A percentile compares a stretch with the other conserved stretches of the same genome.
Conservation (phyloP, 2,113 vertebrate genomes). For the Epinephelus cyanopodus region DNA sequence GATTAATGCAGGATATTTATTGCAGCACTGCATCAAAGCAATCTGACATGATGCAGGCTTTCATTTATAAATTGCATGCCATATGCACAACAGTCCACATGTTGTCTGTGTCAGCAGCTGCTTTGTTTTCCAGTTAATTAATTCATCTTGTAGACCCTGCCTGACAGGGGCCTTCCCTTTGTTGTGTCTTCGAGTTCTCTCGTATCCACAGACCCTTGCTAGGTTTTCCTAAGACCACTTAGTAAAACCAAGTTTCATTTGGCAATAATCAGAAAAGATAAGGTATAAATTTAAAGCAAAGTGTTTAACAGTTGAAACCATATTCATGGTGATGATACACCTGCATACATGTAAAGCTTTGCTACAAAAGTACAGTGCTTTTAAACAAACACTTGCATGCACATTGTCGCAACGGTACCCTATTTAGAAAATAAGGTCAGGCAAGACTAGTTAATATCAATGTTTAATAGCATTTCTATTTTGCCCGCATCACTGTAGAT, state of each 20-base stretch:
- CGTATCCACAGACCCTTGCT: neutral
- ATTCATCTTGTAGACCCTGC: neutral
- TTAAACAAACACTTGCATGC: neutral
- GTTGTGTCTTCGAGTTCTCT: neutral
- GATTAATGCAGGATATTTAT: neutral
- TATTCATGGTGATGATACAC: conserved; percentile 22
- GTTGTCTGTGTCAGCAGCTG: neutral
- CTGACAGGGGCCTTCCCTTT: neutral
- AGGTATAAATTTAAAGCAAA: neutral
- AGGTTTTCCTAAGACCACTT: neutral
- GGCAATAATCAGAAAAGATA: conserved; percentile 9
- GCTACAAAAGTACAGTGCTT: neutral
- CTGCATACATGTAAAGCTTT: neutral
- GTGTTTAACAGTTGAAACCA: conserved; percentile 1
- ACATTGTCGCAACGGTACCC: neutral
- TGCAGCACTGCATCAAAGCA: neutral
- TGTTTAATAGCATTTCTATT: neutral
- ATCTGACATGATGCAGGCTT: neutral
- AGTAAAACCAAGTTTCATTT: neutral
- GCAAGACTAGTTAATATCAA: conserved; percentile 1
- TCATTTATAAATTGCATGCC: neutral
- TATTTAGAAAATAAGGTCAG: conserved; percentile 8
- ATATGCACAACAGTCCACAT: neutral
- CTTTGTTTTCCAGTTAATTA: neutral
- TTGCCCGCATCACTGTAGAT: neutral